Evolutionary conservation across 2,113 vertebrate species (phyloP), one percentile per base, ranked within the genome.

Genomic region (Tupaia chinensis): DNA sequence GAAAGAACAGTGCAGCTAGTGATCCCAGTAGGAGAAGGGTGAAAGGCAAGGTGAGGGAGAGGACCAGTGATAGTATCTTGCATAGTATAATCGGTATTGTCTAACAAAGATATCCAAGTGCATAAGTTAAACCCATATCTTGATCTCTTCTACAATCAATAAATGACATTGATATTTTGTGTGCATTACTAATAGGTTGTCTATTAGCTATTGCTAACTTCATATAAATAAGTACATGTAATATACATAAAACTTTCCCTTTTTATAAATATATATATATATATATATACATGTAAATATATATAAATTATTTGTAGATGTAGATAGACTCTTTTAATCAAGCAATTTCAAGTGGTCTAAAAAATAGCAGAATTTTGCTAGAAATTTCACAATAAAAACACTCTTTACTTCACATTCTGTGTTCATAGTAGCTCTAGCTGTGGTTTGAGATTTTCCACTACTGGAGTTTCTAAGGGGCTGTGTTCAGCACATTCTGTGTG

Each of bases 31-130:
- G 1, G 27, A 82, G n/a, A 20, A 70, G 6, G 6, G 13, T 10
- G 54, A 11, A 61, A 34, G 23, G 17, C 1, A 29, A 65, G 2
- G 13, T 10, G 2, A 3, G 8, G 54, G 16, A 5, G 8, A 76
- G 14, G 3, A 3, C 1, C 9, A 13, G n/a, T 0, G 23, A 73
- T 5, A 17, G 70, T 8, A 5, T 61, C 10, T 63, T 15, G 20
- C 32, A 70, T 34, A 54, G 9, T 11, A 63, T 9, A 7, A 4
- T n/a, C 4, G 2, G 0, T 6, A 13, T 1, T 23, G 0, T 80
- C 25, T 16, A 58, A 60, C 23, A 44, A 92, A 65, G 25, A 73
- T 17, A 22, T 13, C 22, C 4, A 63, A 65, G 22, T 7, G 27
- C 6, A 25, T 0, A 12, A 54, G 34, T 23, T 70, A 53, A 14